phyloP scores from a whole-genome alignment of 1,140 invertebrate species.

The Zaprionus ghesquierei region DNA sequence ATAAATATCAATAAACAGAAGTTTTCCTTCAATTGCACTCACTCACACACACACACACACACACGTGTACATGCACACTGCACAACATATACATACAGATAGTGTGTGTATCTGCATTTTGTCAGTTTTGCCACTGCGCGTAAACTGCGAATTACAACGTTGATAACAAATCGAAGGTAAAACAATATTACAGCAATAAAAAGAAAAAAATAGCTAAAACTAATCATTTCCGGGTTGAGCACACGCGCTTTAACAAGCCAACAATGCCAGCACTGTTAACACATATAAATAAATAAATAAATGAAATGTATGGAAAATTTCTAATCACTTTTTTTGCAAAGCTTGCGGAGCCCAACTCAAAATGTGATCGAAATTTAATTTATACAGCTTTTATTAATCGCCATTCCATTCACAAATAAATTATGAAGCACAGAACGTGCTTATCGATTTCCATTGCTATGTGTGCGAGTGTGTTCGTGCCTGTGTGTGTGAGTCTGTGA shows the following conservation, averaged over 20 bases:
- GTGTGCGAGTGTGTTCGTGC: neutral
- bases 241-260: neutral
- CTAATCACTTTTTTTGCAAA: slow-evolving; percentile 9
- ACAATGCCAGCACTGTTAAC: neutral
- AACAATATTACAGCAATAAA: neutral
- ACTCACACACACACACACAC: neutral
- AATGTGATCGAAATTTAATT: slow-evolving; percentile 9
- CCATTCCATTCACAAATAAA: neutral
- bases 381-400: neutral
- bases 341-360: neutral
- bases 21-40: neutral
- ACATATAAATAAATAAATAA: neutral
- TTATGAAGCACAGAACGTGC: slow-evolving; percentile 4
- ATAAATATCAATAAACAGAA: slow-evolving; percentile 17
- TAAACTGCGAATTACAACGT: neutral
- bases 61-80: too few relatives aligned
- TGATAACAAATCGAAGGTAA: neutral
- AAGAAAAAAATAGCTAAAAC: neutral
- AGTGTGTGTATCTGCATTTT: neutral
- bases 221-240: neutral
- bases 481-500: slow-evolving; percentile 1
- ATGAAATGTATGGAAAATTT: slow-evolving; percentile 18
- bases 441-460: slow-evolving; percentile 18
- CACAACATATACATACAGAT: neutral
- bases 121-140: neutral